Conservation (phyloP, 2,888 invertebrate species). For the Zaprionus obscuricornis region DNA sequence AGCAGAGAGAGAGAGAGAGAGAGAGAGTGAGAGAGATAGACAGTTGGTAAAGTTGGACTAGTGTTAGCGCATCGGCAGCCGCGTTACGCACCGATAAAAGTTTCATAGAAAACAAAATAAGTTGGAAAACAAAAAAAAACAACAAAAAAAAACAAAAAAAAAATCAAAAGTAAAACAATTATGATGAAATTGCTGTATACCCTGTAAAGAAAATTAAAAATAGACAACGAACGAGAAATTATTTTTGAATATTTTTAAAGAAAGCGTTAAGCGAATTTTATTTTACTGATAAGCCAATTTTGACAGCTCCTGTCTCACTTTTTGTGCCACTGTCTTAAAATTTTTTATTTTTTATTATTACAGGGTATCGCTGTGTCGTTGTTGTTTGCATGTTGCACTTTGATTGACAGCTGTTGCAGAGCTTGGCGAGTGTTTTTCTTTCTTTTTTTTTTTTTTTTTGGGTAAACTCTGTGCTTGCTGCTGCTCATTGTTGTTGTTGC, state of each 20-base stretch:
- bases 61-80: constrained; percentile 38
- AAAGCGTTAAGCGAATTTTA: no score
- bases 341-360: no score
- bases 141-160: background rate
- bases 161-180: background rate
- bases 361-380: constrained; percentile 26
- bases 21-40: background rate
- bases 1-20: background rate
- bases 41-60: constrained; percentile 24
- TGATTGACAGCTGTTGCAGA: constrained; percentile 75
- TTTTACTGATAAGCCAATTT: no score
- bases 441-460: no score
- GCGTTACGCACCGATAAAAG: constrained; percentile 62
- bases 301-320: no score
- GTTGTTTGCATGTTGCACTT: constrained; percentile 41
- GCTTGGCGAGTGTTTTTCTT: constrained; percentile 44
- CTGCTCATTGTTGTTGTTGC: no score
- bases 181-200: no score
- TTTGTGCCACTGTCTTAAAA: no score
- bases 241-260: background rate
- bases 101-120: constrained; percentile 63
- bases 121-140: constrained; percentile 32
- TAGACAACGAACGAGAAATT: background rate
- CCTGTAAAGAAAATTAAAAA: background rate
- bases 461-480: constrained; percentile 30